Evolutionary conservation across 1,140 invertebrate genomes (phyloP).

Genomic region (Drosophila parabipectinata): DNA sequence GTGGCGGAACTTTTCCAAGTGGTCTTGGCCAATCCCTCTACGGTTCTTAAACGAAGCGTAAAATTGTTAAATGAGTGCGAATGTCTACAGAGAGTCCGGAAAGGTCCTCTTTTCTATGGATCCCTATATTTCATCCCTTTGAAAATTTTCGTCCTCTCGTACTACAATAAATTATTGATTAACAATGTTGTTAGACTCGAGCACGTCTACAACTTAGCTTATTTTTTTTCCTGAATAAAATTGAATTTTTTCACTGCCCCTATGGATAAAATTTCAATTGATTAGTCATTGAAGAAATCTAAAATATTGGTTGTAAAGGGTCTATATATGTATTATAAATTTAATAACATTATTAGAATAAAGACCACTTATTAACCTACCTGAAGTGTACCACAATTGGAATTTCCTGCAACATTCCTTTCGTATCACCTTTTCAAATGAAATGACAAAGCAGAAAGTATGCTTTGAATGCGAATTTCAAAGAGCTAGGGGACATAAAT

Average conservation of each 20-base stretch:
- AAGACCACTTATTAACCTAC: neutral
- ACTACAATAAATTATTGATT: slow-evolving; percentile 71
- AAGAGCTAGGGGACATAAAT: neutral
- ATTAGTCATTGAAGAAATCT: slow-evolving; percentile 8
- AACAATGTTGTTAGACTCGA: slow-evolving; percentile 60
- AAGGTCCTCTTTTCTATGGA: slow-evolving; percentile 3
- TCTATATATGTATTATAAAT: slow-evolving; percentile 1
- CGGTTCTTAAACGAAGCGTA: slow-evolving; percentile 76
- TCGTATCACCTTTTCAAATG: neutral
- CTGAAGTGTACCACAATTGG: neutral
- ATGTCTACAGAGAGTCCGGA: slow-evolving; percentile 32
- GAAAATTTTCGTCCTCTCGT: slow-evolving; percentile 29
- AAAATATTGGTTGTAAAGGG: neutral
- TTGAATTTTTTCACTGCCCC: slow-evolving; percentile 28
- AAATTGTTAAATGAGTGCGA: slow-evolving; percentile 83
- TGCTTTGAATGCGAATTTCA: neutral
- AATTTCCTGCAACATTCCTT: neutral
- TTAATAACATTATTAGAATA: neutral
- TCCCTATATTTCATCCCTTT: slow-evolving; percentile 12
- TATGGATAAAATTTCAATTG: slow-evolving; percentile 56
- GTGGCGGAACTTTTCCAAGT: slow-evolving; percentile 18
- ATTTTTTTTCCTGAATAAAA: slow-evolving; percentile 43
- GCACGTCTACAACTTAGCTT: slow-evolving; percentile 44
- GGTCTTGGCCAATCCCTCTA: slow-evolving; percentile 47
- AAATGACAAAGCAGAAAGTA: neutral